Conservation (phyloP, 2,797 vertebrate genomes). For the Phrynocephalus guinanensis region DNA sequence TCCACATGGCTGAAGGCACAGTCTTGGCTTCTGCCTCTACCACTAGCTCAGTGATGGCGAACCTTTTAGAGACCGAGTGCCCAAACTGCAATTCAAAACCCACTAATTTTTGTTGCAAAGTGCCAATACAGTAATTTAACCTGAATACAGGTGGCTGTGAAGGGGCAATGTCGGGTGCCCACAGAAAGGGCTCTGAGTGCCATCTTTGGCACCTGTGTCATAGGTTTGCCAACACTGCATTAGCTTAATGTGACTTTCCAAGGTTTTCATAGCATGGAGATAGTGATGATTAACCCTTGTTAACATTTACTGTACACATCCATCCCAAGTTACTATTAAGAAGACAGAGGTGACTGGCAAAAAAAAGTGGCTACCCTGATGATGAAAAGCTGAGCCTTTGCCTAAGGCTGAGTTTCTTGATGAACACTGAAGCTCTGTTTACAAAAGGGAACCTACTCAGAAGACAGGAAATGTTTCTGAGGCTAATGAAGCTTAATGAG, state of each 20-base stretch:
- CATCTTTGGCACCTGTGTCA: too few relatives aligned
- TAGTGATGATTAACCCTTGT: background rate
- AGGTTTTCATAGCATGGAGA: background rate
- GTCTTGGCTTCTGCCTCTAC: background rate
- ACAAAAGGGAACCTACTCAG: background rate
- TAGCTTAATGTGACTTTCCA: background rate
- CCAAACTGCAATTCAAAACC: too few relatives aligned
- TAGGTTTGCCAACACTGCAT: too few relatives aligned
- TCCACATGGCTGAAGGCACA: background rate
- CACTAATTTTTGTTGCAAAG: too few relatives aligned
- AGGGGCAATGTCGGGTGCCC: too few relatives aligned
- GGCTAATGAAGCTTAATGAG: slow-evolving; percentile 16
- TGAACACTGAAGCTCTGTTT: background rate
- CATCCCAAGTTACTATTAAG: background rate
- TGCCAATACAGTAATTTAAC: too few relatives aligned
- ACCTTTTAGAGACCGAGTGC: too few relatives aligned
- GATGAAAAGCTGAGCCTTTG: background rate
- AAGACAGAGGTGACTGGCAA: background rate
- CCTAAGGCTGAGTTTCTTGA: background rate
- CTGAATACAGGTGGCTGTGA: too few relatives aligned
- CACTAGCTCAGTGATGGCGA: too few relatives aligned
- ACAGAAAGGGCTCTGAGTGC: too few relatives aligned
- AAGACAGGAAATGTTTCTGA: slow-evolving; percentile 9
- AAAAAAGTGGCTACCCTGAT: background rate
- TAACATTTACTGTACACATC: too few relatives aligned